Percentiles rank a stretch among this genome's conserved stretches.
Conservation (phyloP, 2,797 vertebrate genomes). For the Sphaeramia orbicularis region DNA sequence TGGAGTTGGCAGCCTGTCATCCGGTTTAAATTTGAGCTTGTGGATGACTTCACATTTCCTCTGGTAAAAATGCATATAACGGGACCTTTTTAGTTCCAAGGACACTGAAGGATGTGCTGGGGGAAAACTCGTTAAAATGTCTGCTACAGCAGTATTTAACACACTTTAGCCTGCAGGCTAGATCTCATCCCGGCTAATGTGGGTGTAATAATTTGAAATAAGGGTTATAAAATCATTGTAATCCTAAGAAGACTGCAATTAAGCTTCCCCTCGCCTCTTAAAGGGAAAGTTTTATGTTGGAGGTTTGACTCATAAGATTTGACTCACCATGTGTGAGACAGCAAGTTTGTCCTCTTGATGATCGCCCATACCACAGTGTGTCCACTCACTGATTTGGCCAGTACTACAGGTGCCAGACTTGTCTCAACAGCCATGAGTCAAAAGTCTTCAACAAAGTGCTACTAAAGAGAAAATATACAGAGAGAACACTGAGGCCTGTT, state of each 20-base stretch:
- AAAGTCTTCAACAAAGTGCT: conserved; percentile 50
- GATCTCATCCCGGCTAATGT: conserved; percentile 62
- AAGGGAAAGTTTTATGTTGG: conserved; percentile 40
- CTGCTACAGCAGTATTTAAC: conserved; percentile 75
- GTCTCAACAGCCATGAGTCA: conserved; percentile 48
- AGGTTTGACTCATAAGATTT: conserved; percentile 43
- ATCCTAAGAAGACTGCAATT: conserved; percentile 59
- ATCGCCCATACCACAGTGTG: conserved; percentile 23
- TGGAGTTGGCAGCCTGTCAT: conserved; percentile 69
- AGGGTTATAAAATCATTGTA: conserved; percentile 73
- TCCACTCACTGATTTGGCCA: conserved; percentile 35
- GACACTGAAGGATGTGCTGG: conserved; percentile 71
- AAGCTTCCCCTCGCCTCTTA: conserved; percentile 31
- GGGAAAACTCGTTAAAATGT: conserved; percentile 73
- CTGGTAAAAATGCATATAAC: conserved; percentile 64
- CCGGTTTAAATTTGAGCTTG: conserved; percentile 57
- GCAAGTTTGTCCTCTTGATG: conserved; percentile 34
- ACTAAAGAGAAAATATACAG: not conserved
- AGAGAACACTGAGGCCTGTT: conserved; percentile 8
- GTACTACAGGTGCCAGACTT: conserved; percentile 41
- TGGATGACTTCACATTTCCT: conserved; percentile 54
- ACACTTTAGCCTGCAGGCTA: conserved; percentile 68
- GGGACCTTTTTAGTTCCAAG: conserved; percentile 76
- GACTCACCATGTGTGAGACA: conserved; percentile 43
- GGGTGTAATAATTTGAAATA: conserved; percentile 70